Base-by-base conservation (phyloP, 2,888 invertebrate genomes). In the Cremastinae sp. region DNA sequence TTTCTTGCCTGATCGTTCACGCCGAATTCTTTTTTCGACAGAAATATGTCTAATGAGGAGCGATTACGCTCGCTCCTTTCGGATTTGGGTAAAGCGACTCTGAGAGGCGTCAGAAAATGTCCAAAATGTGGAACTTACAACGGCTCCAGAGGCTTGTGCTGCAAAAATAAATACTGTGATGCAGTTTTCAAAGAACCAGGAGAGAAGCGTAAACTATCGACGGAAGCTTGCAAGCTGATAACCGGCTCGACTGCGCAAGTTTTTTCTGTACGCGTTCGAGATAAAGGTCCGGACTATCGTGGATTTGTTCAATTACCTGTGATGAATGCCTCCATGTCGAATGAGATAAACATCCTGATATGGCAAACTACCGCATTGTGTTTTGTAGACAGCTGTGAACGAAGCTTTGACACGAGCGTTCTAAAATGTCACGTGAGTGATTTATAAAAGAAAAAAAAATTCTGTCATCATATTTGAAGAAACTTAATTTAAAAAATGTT, bases 61-160 rank as follows among this genome's bases (percentile, higher is more conserved):
- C 88, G 88, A 56, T 76, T 90, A 36, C 87, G 88, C 78, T 83
- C 87, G 14, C 85, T 92, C 1, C 84, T 93, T 78, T 91, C 91
- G 56, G 93, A 92, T 82, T 86, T 93, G 70, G 93, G 93, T 14
- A 92, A 92, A 84, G 92, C 94, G 2, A 95, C 94, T 0, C 88
- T 93, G 61, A 89, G 96, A 59, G 96, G 96, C 3, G 92, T 96
- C 0, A 91, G 94, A 80, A 94, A 94, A 84, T 96, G 96, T 85
- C 92, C 92, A 0, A 94, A 94, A 84, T 96, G 96, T 90, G 94
- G 94, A 0, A 92, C 92, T 0, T 93, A 93, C 78, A 96, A 95
- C 89, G 96, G 96, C 1, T 95, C 94, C 0, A 91, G 95, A 65
- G 94, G 95, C n/a, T 90, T 92, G 18, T 92, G 92, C 78, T 95